Percentiles rank a stretch among this genome's conserved stretches.
phyloP scores from a whole-genome alignment of 2,888 invertebrate species.

The Sisyra terminalis region DNA sequence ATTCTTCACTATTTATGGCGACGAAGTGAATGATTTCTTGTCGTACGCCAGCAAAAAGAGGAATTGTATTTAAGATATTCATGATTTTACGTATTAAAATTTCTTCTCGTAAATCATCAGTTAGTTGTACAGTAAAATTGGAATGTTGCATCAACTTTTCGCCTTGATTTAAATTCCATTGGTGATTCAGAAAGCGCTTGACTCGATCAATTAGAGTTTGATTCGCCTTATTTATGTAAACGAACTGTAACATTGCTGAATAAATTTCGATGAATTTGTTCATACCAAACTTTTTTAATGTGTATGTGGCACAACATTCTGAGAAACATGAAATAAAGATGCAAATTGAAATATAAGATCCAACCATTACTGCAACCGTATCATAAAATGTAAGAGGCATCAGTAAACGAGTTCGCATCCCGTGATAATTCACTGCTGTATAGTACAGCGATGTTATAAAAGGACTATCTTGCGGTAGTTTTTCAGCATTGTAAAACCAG shows the following conservation, averaged over 20 bases:
- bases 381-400: conserved; percentile 1
- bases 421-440: no score
- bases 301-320: conserved; percentile 10
- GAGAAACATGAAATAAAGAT: conserved; percentile 10
- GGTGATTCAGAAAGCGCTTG: conserved; percentile 31
- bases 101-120: conserved; percentile 11
- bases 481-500: conserved; percentile 10
- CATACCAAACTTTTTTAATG: conserved; percentile 9
- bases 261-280: conserved; percentile 28
- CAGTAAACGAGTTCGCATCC: no score
- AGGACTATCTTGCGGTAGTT: no score
- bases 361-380: conserved; percentile 6
- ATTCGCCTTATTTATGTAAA: conserved; percentile 32
- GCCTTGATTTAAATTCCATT: conserved; percentile 34
- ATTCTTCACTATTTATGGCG: conserved; percentile 8
- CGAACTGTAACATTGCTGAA: conserved; percentile 31
- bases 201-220: conserved; percentile 27
- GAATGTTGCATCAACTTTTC: conserved; percentile 11
- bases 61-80: conserved; percentile 9
- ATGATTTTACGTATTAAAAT: conserved; percentile 10
- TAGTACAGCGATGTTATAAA: no score
- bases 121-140: conserved; percentile 11
- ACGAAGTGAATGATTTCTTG: conserved; percentile 8
- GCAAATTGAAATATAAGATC: conserved; percentile 10
- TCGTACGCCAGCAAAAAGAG: conserved; percentile 10